Evolutionary conservation across 1,140 invertebrate species (phyloP).

Genomic region (Drosophila setifemur): DNA sequence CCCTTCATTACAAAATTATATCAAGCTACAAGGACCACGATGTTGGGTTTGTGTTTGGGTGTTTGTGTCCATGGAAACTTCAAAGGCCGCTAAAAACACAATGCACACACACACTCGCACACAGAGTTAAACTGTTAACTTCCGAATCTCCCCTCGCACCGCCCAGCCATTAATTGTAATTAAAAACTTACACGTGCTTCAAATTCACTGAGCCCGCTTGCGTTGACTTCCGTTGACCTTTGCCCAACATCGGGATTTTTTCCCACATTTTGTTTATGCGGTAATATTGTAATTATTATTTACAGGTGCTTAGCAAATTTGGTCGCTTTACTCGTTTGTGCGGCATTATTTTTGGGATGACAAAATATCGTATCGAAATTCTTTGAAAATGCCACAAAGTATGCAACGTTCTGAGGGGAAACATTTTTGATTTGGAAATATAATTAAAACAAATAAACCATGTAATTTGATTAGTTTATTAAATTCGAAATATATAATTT

Average conservation of each 20-base stretch:
- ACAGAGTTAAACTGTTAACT: not conserved
- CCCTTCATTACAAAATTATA: not conserved
- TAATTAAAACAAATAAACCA: too few species aligned
- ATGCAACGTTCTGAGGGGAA: constrained; percentile 10
- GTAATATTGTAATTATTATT: constrained; percentile 57
- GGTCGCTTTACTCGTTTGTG: constrained; percentile 4
- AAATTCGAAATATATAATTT: too few species aligned
- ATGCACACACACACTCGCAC: not conserved
- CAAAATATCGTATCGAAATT: not conserved
- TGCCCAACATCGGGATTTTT: constrained; percentile 10
- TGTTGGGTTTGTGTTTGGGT: constrained; percentile 1
- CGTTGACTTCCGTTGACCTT: constrained; percentile 49
- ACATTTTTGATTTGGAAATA: not conserved
- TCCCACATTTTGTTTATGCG: constrained; percentile 19
- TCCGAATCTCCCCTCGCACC: not conserved
- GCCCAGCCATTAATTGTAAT: constrained; percentile 61
- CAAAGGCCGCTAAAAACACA: constrained; percentile 50
- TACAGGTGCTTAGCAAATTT: constrained; percentile 49
- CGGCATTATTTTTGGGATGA: constrained; percentile 10
- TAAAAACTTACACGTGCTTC: constrained; percentile 74
- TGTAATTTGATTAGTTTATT: too few species aligned
- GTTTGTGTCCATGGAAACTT: constrained; percentile 38
- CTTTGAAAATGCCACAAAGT: constrained; percentile 31
- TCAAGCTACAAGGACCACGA: too few species aligned
- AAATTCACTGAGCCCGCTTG: constrained; percentile 40